Conservation (phyloP, 2,888 invertebrate genomes). For the Callosobruchus maculatus region DNA sequence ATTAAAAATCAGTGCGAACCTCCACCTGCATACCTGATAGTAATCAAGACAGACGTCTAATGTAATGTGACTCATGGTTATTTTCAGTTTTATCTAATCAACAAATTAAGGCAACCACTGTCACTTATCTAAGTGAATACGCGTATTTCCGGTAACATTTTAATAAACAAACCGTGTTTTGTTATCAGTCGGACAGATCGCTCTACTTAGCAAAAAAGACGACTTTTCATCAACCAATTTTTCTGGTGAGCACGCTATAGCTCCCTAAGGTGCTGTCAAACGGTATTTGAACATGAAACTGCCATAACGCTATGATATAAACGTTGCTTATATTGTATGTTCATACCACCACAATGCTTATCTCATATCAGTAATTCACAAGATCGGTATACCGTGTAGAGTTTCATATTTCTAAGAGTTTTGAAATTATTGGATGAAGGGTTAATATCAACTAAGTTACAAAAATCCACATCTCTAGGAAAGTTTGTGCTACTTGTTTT, state of each 20-base stretch:
- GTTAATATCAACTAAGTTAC: no score
- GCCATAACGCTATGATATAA: background rate
- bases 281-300: background rate
- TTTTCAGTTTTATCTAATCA: background rate
- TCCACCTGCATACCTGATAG: no score
- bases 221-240: background rate
- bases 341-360: no score
- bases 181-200: background rate
- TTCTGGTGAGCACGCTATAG: background rate
- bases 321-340: no score
- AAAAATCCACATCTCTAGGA: no score
- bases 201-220: background rate
- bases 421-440: no score
- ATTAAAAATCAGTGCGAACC: no score
- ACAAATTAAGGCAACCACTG: background rate
- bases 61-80: background rate
- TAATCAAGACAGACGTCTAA: no score
- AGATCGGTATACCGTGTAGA: background rate
- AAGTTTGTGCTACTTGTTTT: no score
- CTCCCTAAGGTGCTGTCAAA: background rate
- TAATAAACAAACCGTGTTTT: background rate
- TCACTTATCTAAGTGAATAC: background rate
- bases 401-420: background rate
- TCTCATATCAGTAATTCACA: background rate
- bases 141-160: background rate